Evolutionary conservation across 2,888 invertebrate species (phyloP).

Genomic region (Drosophila nr. fundita): DNA sequence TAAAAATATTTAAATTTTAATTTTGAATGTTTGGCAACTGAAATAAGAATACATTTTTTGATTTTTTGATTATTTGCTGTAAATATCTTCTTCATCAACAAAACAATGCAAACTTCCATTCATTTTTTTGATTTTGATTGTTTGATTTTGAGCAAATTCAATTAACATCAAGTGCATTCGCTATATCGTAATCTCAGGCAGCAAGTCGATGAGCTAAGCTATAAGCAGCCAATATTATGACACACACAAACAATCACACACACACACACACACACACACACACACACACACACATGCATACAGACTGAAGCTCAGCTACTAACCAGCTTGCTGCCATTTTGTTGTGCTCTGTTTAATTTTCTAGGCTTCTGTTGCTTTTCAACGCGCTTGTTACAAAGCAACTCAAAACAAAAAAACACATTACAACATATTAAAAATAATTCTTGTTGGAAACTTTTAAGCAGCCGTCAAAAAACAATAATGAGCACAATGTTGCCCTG

Average conservation of each 20-base stretch:
- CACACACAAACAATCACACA: slow-evolving; percentile 40
- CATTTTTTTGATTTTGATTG: slow-evolving; percentile 16
- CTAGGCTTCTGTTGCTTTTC: slow-evolving; percentile 54
- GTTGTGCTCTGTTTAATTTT: slow-evolving; percentile 82
- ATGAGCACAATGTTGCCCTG: slow-evolving; percentile 11
- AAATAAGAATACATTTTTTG: neutral
- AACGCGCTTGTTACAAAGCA: slow-evolving; percentile 32
- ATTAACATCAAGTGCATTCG: slow-evolving; percentile 58
- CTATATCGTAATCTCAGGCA: slow-evolving; percentile 59
- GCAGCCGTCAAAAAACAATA: slow-evolving; percentile 27
- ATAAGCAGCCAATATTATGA: slow-evolving; percentile 57
- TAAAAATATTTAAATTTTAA: neutral
- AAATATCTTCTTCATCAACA: neutral
- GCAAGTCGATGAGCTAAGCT: slow-evolving; percentile 31
- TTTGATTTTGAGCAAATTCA: slow-evolving; percentile 35
- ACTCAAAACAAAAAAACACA: slow-evolving; percentile 35
- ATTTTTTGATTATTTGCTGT: too few species aligned
- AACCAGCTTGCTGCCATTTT: slow-evolving; percentile 60
- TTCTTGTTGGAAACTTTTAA: slow-evolving; percentile 69
- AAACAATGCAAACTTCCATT: neutral
- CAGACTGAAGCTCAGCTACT: slow-evolving; percentile 13
- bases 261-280: slow-evolving; percentile 23
- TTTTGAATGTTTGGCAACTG: neutral
- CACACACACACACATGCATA: neutral
- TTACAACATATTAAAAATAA: slow-evolving; percentile 74